Base-by-base conservation (phyloP, 2,797 vertebrate species). In the Mormyrops boulengeri region DNA sequence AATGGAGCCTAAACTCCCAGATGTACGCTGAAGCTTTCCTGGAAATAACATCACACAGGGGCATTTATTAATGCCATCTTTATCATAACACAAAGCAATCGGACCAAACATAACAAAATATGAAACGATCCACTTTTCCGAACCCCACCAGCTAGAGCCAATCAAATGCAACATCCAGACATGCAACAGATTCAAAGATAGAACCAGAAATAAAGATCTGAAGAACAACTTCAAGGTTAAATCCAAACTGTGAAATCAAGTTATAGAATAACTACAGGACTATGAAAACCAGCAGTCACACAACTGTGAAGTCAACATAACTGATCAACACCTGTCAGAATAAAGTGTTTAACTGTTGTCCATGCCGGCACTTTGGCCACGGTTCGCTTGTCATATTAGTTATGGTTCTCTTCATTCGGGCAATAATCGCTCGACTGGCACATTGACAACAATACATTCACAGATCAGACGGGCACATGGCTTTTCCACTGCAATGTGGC, bases 11-110 rank as follows among this genome's bases (percentile, higher is more conserved):
- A 84, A 38, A 26, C 87, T 92, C 91, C 90, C 89, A 44, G 0
- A 91, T 92, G 91, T 2, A 84, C 19, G 41, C 52, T 49, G 30
- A 26, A 4, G 3, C 22, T 52, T 62, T 47, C 26, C 82, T 19
- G 34, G 14, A 57, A 84, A 77, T 57, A 84, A 62, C 91, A 91
- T 91, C 90, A 50, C 80, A 73, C 49, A 62, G 49, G 82, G 62
- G 91, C 91, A 91, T 93, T 93, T 93, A 93, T 94, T 94, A 91
- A 91, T 85, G 91, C 92, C 91, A 93, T 90, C 88, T 87, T 87
- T 41, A 92, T 92, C 90, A 91, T 93, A 93, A 94, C 93, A 90
- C 91, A 94, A 91, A 92, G 92, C 92, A 92, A 50, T 92, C 92
- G 91, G 57, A 92, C 89, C 90, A 90, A 91, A 91, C n/a, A n/a